phyloP scores from a whole-genome alignment of 2,888 invertebrate genomes.

The Synanthedon tipuliformis region DNA sequence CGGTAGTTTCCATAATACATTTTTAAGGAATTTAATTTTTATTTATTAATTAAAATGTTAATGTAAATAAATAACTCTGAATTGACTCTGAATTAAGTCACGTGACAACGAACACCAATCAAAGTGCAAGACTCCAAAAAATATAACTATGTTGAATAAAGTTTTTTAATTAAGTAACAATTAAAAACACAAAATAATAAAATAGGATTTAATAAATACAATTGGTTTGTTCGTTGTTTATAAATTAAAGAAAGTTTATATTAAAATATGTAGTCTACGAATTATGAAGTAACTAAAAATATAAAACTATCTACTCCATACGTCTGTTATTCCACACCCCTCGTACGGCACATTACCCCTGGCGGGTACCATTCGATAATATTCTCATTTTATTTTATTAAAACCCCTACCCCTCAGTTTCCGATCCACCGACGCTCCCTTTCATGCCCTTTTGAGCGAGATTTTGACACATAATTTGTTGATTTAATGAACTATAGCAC shows the following conservation, averaged over 20 bases:
- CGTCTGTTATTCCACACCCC: conserved; percentile 13
- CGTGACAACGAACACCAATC: too few species aligned
- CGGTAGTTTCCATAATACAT: too few species aligned
- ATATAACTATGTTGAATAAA: not conserved
- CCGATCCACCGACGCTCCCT: conserved; percentile 30
- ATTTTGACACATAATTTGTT: conserved; percentile 57
- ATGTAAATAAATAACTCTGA: too few species aligned
- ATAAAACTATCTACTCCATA: conserved; percentile 14
- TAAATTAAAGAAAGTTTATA: too few species aligned
- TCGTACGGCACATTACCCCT: conserved; percentile 44
- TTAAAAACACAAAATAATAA: too few species aligned
- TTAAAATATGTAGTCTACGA: too few species aligned
- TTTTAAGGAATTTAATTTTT: too few species aligned
- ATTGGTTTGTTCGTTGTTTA: too few species aligned
- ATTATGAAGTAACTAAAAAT: not conserved
- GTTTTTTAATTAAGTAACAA: too few species aligned
- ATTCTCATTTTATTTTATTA: conserved; percentile 60
- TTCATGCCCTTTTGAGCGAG: conserved; percentile 33
- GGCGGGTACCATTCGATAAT: conserved; percentile 51
- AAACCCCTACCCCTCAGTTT: conserved; percentile 31
- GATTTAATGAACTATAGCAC: conserved; percentile 43
- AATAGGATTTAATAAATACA: too few species aligned
- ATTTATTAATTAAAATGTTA: too few species aligned
- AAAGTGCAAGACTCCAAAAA: not conserved
- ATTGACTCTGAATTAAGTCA: too few species aligned